phyloP scores from a whole-genome alignment of 2,797 vertebrate species.

The Todus mexicanus region DNA sequence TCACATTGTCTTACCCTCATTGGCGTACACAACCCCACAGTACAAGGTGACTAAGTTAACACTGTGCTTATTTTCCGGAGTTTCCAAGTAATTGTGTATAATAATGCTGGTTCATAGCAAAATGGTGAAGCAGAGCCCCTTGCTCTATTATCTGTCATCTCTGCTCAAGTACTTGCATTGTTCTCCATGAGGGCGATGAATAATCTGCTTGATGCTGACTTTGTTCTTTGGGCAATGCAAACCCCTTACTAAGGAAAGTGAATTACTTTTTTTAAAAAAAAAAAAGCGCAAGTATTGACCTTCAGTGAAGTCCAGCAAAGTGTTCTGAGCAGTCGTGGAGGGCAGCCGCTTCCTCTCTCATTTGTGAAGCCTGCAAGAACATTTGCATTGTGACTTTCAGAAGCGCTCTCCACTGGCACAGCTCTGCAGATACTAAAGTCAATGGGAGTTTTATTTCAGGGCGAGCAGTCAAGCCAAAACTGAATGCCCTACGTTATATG shows the following conservation, averaged over 20 bases:
- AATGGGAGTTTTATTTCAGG: neutral
- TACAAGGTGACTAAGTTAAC: neutral
- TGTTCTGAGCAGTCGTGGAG: neutral
- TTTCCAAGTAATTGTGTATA: neutral
- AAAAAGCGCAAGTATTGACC: neutral
- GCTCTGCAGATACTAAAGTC: neutral
- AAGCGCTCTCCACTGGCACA: neutral
- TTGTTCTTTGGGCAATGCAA: conserved; percentile 12
- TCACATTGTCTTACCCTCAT: neutral
- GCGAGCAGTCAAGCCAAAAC: neutral
- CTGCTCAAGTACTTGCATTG: neutral
- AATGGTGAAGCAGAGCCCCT: neutral
- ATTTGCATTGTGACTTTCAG: neutral
- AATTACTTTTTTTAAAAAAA: neutral
- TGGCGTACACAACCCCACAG: neutral
- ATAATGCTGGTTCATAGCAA: neutral
- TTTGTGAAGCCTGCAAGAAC: neutral
- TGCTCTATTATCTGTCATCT: neutral
- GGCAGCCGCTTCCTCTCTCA: neutral
- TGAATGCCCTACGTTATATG: neutral
- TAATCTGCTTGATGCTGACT: conserved; percentile 2
- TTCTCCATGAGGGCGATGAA: neutral
- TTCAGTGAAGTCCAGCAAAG: neutral
- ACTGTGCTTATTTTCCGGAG: neutral
- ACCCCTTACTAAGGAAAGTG: neutral